Percentiles rank a stretch among this genome's conserved stretches.
Conservation (phyloP, 2,888 invertebrate genomes). For the Tethea ocularis region DNA sequence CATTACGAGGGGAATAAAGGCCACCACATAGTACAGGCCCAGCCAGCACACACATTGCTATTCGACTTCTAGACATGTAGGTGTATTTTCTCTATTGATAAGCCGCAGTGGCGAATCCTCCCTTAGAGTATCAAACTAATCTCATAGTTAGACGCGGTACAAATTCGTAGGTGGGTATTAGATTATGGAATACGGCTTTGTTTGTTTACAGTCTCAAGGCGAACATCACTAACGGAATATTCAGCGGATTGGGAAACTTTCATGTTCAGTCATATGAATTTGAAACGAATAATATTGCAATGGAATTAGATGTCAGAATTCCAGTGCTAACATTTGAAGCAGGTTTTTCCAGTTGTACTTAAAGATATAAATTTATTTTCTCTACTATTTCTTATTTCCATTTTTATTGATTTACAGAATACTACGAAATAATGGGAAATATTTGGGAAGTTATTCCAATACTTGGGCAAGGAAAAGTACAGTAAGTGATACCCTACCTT, state of each 20-base stretch:
- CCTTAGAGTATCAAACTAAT: too few relatives aligned
- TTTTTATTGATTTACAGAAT: slow-evolving; percentile 35
- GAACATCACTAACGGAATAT: slow-evolving; percentile 31
- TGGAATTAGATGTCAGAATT: slow-evolving; percentile 37
- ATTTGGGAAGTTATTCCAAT: slow-evolving; percentile 48
- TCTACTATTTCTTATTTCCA: not conserved
- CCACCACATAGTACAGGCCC: too few relatives aligned
- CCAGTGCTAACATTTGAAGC: slow-evolving; percentile 35
- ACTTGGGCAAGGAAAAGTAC: slow-evolving; percentile 46
- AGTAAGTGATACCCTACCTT: too few relatives aligned
- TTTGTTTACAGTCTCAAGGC: slow-evolving; percentile 34
- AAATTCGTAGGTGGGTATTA: not conserved
- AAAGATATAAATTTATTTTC: not conserved
- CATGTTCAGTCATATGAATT: slow-evolving; percentile 34
- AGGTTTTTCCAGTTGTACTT: slow-evolving; percentile 31
- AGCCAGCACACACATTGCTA: too few relatives aligned
- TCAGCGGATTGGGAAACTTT: slow-evolving; percentile 41
- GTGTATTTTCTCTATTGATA: too few relatives aligned
- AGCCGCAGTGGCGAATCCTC: too few relatives aligned
- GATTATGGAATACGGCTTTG: not conserved
- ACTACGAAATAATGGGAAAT: slow-evolving; percentile 53
- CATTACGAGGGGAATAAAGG: too few relatives aligned
- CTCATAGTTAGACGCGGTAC: too few relatives aligned
- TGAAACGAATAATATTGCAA: slow-evolving; percentile 30
- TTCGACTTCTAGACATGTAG: too few relatives aligned